These are phyloP conservation scores for Halcyon chelicuti DNA, from an alignment of 2,797 vertebrate genomes.

Conservation along the genomic window DNA sequence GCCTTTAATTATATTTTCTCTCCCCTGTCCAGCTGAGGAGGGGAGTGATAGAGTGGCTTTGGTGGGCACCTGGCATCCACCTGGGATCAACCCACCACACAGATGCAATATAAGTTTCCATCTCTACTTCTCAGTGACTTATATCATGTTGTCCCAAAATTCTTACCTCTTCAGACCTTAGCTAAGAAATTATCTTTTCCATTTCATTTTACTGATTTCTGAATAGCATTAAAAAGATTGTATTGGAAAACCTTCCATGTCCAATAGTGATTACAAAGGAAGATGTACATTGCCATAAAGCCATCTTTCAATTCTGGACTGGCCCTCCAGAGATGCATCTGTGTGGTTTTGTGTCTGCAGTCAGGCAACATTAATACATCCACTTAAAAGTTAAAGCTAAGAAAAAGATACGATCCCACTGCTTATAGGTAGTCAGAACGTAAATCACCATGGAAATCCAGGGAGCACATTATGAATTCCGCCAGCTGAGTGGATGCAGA, in stretches of 20 bases:
- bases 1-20: not conserved
- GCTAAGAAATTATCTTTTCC: not conserved
- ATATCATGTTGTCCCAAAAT: not conserved
- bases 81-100: too few relatives aligned
- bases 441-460: conserved; percentile 16
- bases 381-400: not conserved
- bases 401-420: not conserved
- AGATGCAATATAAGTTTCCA: not conserved
- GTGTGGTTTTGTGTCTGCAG: not conserved
- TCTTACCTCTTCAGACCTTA: not conserved
- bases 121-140: not conserved
- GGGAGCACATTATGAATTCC: not conserved
- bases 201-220: not conserved
- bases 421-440: not conserved
- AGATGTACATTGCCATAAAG: not conserved
- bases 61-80: too few relatives aligned
- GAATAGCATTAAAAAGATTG: not conserved
- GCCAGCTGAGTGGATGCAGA: not conserved
- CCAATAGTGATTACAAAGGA: not conserved
- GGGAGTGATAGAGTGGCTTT: not conserved
- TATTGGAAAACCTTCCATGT: not conserved
- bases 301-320: not conserved
- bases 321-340: not conserved
- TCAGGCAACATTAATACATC: not conserved
- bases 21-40: not conserved